Conservation (phyloP, 1,140 invertebrate species). For the Hyposmocoma kahamanoa region DNA sequence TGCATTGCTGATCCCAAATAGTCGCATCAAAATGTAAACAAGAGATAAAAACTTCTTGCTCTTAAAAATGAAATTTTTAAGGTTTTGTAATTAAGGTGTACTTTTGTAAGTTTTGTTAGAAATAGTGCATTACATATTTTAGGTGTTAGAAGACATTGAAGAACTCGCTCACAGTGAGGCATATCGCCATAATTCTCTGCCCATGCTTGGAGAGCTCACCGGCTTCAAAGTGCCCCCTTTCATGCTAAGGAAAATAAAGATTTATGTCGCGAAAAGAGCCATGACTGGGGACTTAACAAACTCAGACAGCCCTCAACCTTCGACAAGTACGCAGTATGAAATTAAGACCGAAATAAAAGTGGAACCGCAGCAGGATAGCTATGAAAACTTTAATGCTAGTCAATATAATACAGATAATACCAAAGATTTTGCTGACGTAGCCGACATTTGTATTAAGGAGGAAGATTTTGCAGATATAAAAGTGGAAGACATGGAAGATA, state of each 20-base stretch:
- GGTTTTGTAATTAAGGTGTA: too few relatives aligned
- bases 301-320: conserved; percentile 53
- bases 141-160: conserved; percentile 85
- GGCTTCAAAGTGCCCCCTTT: conserved; percentile 83
- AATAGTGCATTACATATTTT: too few relatives aligned
- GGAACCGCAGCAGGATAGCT: conserved; percentile 41
- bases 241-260: conserved; percentile 82
- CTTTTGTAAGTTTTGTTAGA: too few relatives aligned
- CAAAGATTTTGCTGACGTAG: conserved; percentile 48
- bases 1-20: too few relatives aligned
- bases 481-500: conserved; percentile 62
- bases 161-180: conserved; percentile 82
- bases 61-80: too few relatives aligned
- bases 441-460: conserved; percentile 36
- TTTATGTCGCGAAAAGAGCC: conserved; percentile 66
- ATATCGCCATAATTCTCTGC: conserved; percentile 80
- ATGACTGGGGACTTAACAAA: conserved; percentile 45
- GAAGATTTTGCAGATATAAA: conserved; percentile 64
- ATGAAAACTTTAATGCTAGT: conserved; percentile 54
- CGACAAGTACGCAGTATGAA: conserved; percentile 51
- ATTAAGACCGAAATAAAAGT: conserved; percentile 50
- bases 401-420: conserved; percentile 49
- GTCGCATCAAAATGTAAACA: too few relatives aligned
- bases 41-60: too few relatives aligned
- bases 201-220: conserved; percentile 79